These are phyloP conservation scores for Tolypeutes matacus DNA, from an alignment of 2,797 vertebrate species.

Conservation along the genomic window DNA sequence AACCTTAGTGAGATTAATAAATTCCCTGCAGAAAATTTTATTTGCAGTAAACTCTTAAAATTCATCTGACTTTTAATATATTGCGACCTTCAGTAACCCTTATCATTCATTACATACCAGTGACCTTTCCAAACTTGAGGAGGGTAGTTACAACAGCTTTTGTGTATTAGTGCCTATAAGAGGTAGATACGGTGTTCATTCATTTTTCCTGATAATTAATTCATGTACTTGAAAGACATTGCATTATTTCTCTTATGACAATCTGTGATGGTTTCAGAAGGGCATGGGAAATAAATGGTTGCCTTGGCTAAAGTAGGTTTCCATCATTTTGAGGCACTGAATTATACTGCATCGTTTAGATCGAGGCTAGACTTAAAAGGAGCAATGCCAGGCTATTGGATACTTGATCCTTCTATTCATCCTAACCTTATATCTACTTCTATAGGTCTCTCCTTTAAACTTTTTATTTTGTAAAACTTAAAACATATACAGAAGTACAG, in stretches of 20 bases:
- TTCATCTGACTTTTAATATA: conserved; percentile 74
- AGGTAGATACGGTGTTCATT: neutral
- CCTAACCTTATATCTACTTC: neutral
- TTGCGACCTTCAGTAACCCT: conserved; percentile 62
- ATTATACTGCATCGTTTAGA: neutral
- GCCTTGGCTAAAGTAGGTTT: neutral
- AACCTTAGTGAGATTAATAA: conserved; percentile 70
- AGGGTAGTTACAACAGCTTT: conserved; percentile 45
- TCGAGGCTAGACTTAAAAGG: neutral
- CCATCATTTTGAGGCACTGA: neutral
- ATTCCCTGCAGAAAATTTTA: conserved; percentile 70
- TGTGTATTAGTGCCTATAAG: neutral
- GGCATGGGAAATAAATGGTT: neutral
- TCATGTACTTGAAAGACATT: neutral
- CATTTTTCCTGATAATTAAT: neutral
- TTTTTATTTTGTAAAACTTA: neutral
- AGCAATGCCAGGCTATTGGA: neutral
- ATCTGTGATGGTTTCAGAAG: neutral
- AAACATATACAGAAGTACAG: neutral
- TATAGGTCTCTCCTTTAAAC: neutral
- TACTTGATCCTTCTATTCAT: neutral
- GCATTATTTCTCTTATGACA: neutral
- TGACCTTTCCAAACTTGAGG: conserved; percentile 69
- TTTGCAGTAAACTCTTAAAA: conserved; percentile 76
- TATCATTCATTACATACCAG: conserved; percentile 48